phyloP scores from a whole-genome alignment of 2,797 vertebrate species.

The Alauda arvensis region DNA sequence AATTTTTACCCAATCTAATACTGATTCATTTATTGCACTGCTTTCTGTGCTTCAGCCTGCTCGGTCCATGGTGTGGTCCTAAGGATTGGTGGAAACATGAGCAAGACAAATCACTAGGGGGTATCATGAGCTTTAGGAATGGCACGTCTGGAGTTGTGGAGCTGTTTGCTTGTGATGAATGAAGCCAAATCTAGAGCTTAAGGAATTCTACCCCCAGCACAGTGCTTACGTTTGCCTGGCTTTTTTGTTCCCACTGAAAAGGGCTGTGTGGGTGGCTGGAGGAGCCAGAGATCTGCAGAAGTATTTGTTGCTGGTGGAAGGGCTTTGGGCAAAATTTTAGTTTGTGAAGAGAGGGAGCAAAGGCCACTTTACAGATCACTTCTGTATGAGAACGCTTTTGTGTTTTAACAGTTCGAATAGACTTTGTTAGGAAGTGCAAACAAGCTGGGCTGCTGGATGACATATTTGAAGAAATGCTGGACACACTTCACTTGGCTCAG shows the following conservation, averaged over 20 bases:
- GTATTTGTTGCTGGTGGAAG: background rate
- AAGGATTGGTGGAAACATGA: background rate
- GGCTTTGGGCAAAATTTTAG: background rate
- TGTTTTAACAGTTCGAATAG: slow-evolving; percentile 41
- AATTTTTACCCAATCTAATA: background rate
- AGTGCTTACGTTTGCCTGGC: background rate
- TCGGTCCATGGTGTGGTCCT: background rate
- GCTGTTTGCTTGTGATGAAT: background rate
- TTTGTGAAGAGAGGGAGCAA: background rate
- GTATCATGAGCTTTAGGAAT: background rate
- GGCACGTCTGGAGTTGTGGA: background rate
- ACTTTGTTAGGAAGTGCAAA: slow-evolving; percentile 72
- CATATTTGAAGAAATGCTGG: slow-evolving; percentile 73
- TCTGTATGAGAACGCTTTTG: background rate
- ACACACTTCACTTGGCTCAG: slow-evolving; percentile 62
- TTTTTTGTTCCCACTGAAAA: background rate
- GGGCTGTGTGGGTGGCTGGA: background rate
- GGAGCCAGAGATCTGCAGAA: background rate
- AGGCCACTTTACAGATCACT: background rate
- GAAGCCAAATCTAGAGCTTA: background rate
- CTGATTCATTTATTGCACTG: background rate
- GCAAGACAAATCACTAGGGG: background rate
- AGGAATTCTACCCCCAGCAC: background rate
- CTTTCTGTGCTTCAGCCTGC: background rate
- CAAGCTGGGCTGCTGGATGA: slow-evolving; percentile 69